phyloP scores from a whole-genome alignment of 2,113 vertebrate species.

The Apeltes quadracus region DNA sequence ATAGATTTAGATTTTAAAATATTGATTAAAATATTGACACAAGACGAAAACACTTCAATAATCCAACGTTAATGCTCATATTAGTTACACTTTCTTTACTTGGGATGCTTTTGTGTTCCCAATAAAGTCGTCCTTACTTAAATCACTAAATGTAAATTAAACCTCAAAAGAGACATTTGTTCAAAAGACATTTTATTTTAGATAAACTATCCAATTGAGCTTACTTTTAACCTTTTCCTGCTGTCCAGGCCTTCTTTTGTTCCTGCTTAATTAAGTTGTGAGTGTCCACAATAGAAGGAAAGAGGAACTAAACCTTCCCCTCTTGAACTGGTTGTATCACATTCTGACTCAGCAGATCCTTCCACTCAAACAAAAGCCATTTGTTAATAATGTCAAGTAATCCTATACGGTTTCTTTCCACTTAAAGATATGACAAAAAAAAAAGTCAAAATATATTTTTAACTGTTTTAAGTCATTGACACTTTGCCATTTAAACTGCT shows the following conservation, averaged over 20 bases:
- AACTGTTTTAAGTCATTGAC: constrained; percentile 24
- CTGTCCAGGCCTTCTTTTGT: constrained; percentile 38
- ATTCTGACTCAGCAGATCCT: constrained; percentile 17
- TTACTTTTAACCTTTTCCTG: constrained; percentile 17
- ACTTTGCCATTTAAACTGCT: constrained; percentile 10
- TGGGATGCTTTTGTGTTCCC: not conserved
- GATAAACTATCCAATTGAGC: not conserved
- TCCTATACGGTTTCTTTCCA: not conserved
- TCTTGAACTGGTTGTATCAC: constrained; percentile 24
- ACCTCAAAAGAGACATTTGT: not conserved
- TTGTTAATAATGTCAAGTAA: constrained; percentile 4
- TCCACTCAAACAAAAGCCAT: constrained; percentile 5
- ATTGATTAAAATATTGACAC: not conserved
- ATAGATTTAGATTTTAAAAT: not conserved
- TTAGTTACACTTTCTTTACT: not conserved
- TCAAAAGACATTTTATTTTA: not conserved
- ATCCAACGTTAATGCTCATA: not conserved
- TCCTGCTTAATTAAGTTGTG: constrained; percentile 63
- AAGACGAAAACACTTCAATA: not conserved
- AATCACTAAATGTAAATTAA: not conserved
- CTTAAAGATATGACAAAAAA: not conserved
- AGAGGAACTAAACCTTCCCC: constrained; percentile 39
- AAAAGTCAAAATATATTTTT: not conserved
- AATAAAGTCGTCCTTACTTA: not conserved
- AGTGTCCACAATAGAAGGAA: constrained; percentile 49